phyloP scores from a whole-genome alignment of 2,888 invertebrate genomes.

The Aleiodes alternator region DNA sequence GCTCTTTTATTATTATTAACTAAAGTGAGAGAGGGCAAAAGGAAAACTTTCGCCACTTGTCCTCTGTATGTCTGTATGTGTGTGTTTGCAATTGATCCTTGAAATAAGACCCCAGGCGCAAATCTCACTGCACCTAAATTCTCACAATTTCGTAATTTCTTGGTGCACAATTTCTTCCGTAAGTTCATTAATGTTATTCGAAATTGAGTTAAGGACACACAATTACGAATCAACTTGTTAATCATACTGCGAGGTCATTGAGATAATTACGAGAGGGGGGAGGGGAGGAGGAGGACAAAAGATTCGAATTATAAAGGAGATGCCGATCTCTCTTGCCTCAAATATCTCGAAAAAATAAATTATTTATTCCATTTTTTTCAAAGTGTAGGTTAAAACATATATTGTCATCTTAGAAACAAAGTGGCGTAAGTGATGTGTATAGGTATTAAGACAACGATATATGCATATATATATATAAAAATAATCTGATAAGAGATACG shows the following conservation, averaged over 20 bases:
- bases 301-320: conserved; percentile 23
- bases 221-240: conserved; percentile 19
- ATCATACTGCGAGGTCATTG: conserved; percentile 36
- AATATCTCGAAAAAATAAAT: no score
- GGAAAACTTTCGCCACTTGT: conserved; percentile 37
- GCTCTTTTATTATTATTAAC: conserved; percentile 36
- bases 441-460: no score
- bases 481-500: no score
- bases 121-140: conserved; percentile 18
- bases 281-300: conserved; percentile 36
- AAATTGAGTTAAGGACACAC: conserved; percentile 7
- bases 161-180: conserved; percentile 24
- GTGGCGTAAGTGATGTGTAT: no score
- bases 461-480: no score
- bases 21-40: neutral
- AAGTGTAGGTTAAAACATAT: no score
- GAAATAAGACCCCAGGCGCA: conserved; percentile 33
- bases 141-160: conserved; percentile 17
- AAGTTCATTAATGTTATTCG: conserved; percentile 12
- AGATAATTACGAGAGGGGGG: conserved; percentile 25
- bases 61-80: neutral
- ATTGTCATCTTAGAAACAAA: no score
- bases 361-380: no score
- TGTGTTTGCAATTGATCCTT: conserved; percentile 41
- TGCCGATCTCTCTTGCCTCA: no score